Evolutionary conservation across 2,888 invertebrate genomes (phyloP), one percentile per base, ranked within the genome.

Genomic region (Lamproptera curius): DNA sequence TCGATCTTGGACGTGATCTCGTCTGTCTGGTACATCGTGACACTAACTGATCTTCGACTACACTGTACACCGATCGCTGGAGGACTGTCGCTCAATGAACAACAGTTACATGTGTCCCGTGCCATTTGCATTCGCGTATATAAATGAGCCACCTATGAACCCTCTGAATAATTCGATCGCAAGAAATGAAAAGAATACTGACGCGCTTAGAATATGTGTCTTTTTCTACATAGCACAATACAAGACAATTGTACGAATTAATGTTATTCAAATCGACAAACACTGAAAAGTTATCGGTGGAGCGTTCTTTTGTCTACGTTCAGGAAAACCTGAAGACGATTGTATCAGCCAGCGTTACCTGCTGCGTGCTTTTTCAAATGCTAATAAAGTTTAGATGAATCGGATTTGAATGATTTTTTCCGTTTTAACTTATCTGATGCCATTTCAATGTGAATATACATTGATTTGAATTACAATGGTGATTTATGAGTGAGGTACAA

Each of bases 131-230:
- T 65, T 63, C 58, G 46, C 56, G 63, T 69, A 68, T 72, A 66
- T 63, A 59, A 76, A 81, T 72, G 75, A n/a, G 56, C 35, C 62
- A 79, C 82, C 84, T 80, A 42, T 80, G 77, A 77, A 63, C 83
- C 62, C 59, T 41, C 45, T 80, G 80, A 79, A 83, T 83, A 69
- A 77, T 82, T 72, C 50, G 79, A 62, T 52, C 57, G 51, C 17
- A 31, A 53, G 50, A 40, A 58, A 62, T 70, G 67, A 73, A 75
- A 73, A 62, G 61, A 61, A 39, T 54, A 58, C 56, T 73, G 67
- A 70, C 67, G 66, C 55, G 55, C 47, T 49, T 37, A 42, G 45
- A 43, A n/a, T 28, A 10, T 6, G 2, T 11, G n/a, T 34, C 44
- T 50, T 52, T 40, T 37, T 35, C 13, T 33, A n/a, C n/a, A 2